Conservation (phyloP, 2,797 vertebrate genomes). For the Falco novaeseelandiae region DNA sequence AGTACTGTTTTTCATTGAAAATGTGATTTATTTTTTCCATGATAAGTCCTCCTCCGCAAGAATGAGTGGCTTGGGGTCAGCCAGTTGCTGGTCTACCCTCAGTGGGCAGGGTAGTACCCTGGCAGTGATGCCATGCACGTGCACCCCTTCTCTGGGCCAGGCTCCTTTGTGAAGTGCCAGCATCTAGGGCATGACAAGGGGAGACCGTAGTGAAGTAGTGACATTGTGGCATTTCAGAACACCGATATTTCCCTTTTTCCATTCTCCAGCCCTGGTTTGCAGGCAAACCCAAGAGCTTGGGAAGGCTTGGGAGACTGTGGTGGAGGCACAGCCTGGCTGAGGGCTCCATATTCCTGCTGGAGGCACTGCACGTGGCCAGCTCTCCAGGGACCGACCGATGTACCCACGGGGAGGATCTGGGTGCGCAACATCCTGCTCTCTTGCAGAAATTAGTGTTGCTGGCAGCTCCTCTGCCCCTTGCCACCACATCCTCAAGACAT, state of each 20-base stretch:
- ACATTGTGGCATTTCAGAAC: not conserved
- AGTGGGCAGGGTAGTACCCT: not conserved
- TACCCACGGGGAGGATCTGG: not conserved
- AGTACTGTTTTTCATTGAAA: not conserved
- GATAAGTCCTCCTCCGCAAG: not conserved
- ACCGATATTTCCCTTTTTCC: not conserved
- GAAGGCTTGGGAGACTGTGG: not conserved
- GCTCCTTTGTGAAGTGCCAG: not conserved
- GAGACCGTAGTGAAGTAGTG: not conserved
- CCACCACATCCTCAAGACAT: fast-evolving
- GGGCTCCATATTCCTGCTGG: not conserved
- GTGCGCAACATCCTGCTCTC: not conserved
- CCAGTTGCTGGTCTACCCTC: not conserved
- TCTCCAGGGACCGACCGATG: fast-evolving
- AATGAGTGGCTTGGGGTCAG: not conserved
- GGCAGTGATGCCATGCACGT: not conserved
- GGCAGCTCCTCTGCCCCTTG: not conserved
- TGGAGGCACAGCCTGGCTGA: not conserved
- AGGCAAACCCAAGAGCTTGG: not conserved
- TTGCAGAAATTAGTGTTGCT: not conserved
- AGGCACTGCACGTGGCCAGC: fast-evolving
- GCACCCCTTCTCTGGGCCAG: not conserved
- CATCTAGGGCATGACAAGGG: not conserved
- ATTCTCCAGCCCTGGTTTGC: not conserved
- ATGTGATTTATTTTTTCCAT: not conserved